Evolutionary conservation across 2,113 vertebrate species (phyloP), one percentile per base, ranked within the genome.

Genomic region (Piprites chloris): DNA sequence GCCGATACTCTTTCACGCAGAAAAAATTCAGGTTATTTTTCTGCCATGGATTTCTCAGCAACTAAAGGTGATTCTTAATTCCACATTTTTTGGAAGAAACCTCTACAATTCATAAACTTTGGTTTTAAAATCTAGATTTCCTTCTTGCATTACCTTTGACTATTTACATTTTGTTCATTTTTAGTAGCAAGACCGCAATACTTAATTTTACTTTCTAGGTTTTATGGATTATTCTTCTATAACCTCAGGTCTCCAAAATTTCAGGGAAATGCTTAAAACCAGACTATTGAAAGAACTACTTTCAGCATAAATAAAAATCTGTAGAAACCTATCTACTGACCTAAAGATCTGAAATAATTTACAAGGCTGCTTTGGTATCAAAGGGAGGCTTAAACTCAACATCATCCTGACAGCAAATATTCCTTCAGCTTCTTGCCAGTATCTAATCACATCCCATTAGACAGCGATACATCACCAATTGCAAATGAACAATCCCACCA

Each of bases 61-160:
- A 73, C 32, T 82, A 46, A 61, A 65, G 28, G 61, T 21, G 2
- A 83, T 37, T 62, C 3, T 3, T 42, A 80, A 87, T 26, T 66
- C 5, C 2, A 41, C n/a, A 6, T 72, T 37, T 11, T 35, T 11
- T 13, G 8, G 1, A 30, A 63, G n/a, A 61, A 17, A 1, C 2
- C 11, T 58, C 26, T 30, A 5, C 33, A 33, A 90, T n/a, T 84
- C 20, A 32, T 58, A 35, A 74, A 52, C 50, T 23, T 9, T 47
- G 6, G 5, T 69, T 85, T 77, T 37, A 24, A 71, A 66, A 55
- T 26, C 13, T 9, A 49, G 6, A 33, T 68, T 90, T 68, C 27
- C 23, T 61, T 62, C 65, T 67, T 39, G 24, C 26, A 23, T 61
- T 66, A 47, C 37, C 4, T 85, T 61, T 66, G 18, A 53, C 49